Evolutionary conservation across 2,113 vertebrate genomes (phyloP).

Genomic region (Tursiops truncatus): DNA sequence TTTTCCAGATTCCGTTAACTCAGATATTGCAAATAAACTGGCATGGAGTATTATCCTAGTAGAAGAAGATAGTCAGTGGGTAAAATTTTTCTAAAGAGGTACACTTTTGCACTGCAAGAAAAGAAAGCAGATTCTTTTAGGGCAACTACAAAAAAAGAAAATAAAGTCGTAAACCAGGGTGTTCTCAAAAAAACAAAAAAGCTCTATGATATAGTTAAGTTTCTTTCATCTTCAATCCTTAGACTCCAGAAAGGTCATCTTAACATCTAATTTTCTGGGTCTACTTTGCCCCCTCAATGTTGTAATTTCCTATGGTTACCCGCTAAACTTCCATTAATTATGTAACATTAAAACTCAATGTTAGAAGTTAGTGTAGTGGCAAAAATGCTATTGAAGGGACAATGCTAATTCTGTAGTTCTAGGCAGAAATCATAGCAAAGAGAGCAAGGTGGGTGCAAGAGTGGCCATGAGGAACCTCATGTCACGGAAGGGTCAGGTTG

Average conservation of each 20-base stretch:
- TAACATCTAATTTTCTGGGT: neutral
- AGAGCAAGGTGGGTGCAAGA: neutral
- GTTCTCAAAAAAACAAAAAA: neutral
- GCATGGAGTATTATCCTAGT: neutral
- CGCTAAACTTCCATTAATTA: neutral
- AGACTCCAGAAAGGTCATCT: neutral
- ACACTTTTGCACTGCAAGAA: neutral
- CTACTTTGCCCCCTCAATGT: neutral
- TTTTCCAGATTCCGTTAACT: neutral
- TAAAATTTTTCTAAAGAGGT: neutral
- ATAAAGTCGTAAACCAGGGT: neutral
- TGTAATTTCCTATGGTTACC: neutral
- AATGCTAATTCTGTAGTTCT: neutral
- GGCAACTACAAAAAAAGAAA: neutral
- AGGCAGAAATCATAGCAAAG: neutral
- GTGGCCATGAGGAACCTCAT: neutral
- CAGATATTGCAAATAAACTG: neutral
- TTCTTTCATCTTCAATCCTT: neutral
- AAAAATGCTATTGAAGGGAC: neutral
- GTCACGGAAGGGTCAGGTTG: neutral
- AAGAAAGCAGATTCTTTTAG: neutral
- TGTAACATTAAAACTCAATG: neutral
- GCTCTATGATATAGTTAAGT: neutral
- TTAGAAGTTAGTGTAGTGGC: neutral
- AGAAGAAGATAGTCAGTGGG: neutral